Percentiles rank a stretch among this genome's conserved stretches.
Evolutionary conservation across 2,888 invertebrate genomes (phyloP).

Genomic region (Euplagia quadripunctaria): DNA sequence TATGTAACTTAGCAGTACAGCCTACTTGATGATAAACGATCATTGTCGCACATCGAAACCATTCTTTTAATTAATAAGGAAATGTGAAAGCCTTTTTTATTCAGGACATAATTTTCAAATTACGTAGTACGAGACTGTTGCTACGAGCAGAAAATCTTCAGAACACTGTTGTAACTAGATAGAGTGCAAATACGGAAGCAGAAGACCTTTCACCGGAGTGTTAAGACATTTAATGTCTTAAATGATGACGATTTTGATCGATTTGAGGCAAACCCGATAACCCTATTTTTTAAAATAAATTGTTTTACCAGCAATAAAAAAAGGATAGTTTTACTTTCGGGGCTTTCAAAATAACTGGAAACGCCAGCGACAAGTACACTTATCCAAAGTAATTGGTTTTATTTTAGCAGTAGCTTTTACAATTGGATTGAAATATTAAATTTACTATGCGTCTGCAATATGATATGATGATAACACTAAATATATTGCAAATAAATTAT

Average conservation of each 20-base stretch:
- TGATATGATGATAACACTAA: background rate
- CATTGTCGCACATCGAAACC: background rate
- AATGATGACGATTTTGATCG: too few species aligned
- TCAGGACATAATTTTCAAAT: background rate
- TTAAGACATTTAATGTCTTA: background rate
- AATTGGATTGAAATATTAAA: conserved; percentile 9
- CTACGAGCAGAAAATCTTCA: background rate
- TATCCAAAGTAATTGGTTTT: too few species aligned
- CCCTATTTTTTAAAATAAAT: too few species aligned
- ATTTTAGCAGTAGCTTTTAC: background rate
- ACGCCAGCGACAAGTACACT: too few species aligned
- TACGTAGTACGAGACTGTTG: background rate
- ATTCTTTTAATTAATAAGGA: background rate
- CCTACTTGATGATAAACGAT: background rate
- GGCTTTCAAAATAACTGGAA: too few species aligned
- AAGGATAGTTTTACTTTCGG: too few species aligned
- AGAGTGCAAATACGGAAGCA: background rate
- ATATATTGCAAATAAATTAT: conserved; percentile 7
- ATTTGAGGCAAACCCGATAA: too few species aligned
- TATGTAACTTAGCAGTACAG: background rate
- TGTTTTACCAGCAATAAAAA: too few species aligned
- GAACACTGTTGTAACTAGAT: background rate
- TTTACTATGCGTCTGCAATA: background rate
- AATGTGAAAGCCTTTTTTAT: background rate
- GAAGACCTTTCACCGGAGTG: background rate